Evolutionary conservation across 2,888 invertebrate species (phyloP), one percentile per base, ranked within the genome.

Genomic region (Lathronympha strigana): DNA sequence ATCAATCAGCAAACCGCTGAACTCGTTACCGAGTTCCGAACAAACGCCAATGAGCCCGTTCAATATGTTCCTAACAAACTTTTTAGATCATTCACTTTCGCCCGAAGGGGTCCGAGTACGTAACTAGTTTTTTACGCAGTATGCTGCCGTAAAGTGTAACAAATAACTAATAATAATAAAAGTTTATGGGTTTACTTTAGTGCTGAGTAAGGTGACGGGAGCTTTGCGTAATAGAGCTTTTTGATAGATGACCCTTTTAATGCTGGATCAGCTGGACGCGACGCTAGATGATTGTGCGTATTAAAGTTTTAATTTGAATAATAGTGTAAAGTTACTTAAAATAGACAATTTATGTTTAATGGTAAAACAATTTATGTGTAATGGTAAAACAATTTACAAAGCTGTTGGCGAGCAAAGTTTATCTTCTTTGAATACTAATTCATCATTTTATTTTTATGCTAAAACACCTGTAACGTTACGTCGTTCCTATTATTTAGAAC

Each of bases 1-100:
- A 90, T 90, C 90, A 90, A 90, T 90, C 90, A 90, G 81, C 73
- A 73, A 84, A 80, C 83, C 82, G 76, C 78, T 84, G 85, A 90
- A 88, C 88, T 90, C 85, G 88, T 89, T 89, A 87, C 87, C 73
- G 87, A 88, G 87, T 88, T 87, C 74, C 77, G 72, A 81, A 80
- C 80, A 79, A 86, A 82, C 77, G 77, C 79, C 83, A 83, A 84
- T 85, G 86, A 82, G 83, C 72, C 71, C 75, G 75, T 73, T 79
- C 80, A 78, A 83, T 87, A 83, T 86, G 83, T 87, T 83, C 81
- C 83, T 76, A 76, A 76, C 64, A 80, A 90, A 90, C 82, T 90
- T 90, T 88, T 85, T 80, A 84, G 88, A 91, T 90, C 89, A 88
- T 82, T 90, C 90, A 90, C 88, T 88, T 82, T 81, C 86, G 83